phyloP scores from a whole-genome alignment of 53 echinoderm and acorn worm genomes.

The Mesocentrotus franciscanus region DNA sequence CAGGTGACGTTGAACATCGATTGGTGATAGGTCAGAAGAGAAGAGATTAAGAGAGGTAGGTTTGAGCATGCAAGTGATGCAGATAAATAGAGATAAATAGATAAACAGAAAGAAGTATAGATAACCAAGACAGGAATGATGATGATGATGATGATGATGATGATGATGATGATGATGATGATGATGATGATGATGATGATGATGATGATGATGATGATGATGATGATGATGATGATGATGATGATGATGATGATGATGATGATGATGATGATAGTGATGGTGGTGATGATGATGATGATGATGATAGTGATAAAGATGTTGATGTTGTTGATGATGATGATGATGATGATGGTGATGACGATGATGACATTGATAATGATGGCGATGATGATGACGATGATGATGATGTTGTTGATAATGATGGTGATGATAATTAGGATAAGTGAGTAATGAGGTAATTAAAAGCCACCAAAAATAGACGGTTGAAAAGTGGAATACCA shows the following conservation, averaged over 20 bases:
- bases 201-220: no score
- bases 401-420: not conserved
- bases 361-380: not conserved
- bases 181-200: no score
- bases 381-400: not conserved
- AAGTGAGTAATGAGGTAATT: no score
- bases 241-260: no score
- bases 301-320: not conserved
- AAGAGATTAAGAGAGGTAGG: not conserved
- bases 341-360: not conserved
- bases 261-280: no score
- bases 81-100: not conserved
- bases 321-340: not conserved
- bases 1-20: slow-evolving; percentile 3
- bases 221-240: no score
- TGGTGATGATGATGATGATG: not conserved
- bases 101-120: not conserved
- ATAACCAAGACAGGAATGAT: not conserved
- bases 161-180: no score
- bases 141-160: no score
- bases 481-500: not conserved
- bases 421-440: not conserved
- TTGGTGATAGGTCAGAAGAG: not conserved
- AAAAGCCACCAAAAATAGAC: not conserved
- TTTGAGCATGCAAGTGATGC: not conserved